phyloP scores from a whole-genome alignment of 2,797 vertebrate genomes.

The Neosilurus hyrtlii region DNA sequence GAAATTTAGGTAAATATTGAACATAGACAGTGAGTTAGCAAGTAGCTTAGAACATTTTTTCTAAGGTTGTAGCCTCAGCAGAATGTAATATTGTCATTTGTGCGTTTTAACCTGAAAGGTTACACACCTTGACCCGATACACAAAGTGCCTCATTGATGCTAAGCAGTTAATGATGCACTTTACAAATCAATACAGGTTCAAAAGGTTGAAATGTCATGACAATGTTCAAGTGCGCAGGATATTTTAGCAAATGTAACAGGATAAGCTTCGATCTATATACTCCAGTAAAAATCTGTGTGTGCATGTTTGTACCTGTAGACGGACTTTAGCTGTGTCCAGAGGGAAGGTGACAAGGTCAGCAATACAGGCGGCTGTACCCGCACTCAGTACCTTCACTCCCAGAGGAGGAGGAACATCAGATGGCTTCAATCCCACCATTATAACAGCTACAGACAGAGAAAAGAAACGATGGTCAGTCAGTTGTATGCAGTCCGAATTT shows the following conservation, averaged over 20 bases:
- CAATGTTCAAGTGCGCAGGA: neutral
- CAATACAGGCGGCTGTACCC: conserved; percentile 80
- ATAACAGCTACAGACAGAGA: conserved; percentile 23
- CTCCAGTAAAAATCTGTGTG: neutral
- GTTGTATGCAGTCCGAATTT: neutral
- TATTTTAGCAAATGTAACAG: neutral
- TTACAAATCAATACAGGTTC: neutral
- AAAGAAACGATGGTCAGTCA: neutral
- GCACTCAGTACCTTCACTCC: conserved; percentile 83
- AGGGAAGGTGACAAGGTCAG: conserved; percentile 84
- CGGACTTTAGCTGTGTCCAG: conserved; percentile 90
- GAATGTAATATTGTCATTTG: neutral
- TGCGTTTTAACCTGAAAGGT: neutral
- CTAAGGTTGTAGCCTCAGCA: neutral
- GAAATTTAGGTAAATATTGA: neutral
- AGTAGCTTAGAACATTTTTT: too few relatives aligned
- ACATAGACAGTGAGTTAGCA: neutral
- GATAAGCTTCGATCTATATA: neutral
- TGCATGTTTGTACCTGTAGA: conserved; percentile 75
- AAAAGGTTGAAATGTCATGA: neutral
- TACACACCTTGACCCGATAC: neutral
- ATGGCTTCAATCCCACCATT: conserved; percentile 81
- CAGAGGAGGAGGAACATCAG: conserved; percentile 77
- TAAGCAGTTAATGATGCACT: neutral
- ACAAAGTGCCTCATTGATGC: neutral